Evolutionary conservation across 2,113 vertebrate genomes (phyloP), one percentile per base, ranked within the genome.

Genomic region (Conger conger): DNA sequence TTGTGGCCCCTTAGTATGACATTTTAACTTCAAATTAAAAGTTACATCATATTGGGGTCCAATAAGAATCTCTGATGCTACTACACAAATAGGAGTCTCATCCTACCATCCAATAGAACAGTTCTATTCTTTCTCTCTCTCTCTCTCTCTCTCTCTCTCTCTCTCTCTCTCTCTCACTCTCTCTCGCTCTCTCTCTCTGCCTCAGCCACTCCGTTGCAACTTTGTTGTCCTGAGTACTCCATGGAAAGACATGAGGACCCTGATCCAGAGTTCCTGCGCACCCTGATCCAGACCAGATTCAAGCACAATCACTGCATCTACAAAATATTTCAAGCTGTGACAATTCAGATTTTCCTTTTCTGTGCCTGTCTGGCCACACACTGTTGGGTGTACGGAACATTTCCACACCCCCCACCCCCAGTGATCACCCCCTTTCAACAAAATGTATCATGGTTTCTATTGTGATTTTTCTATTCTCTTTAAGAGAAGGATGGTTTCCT

Each of bases 171-270:
- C 54, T 18, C 54, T 57, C 54, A 17, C 18, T 16, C 54, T 13
- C 54, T 16, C 18, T 13, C 54, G 3, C 18, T 16, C 54, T 27
- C 57, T 7, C 57, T 53, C 16, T 30, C 79, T 17, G 6, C 16
- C 20, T 54, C 84, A 85, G 84, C 78, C 68, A 13, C 38, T 73
- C 57, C 78, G 13, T 20, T 85, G 84, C 40, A 53, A 80, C 18
- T 85, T 85, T 85, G 76, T 85, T 54, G 78, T 85, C 27, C 78
- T 85, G 50, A 80, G 37, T 27, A 79, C 30, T 85, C 84, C 78
- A 36, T 85, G 84, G 84, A 85, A 80, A 78, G 54, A 85, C 13
- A 53, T 80, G 78, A 85, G 84, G 54, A 78, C 80, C 57, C 84
- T 85, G 18, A 36, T 85, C 27, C 38, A 80, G 16, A 80, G 36